Conservation (phyloP, 2,888 invertebrate genomes). For the Hoplodrina ambigua region DNA sequence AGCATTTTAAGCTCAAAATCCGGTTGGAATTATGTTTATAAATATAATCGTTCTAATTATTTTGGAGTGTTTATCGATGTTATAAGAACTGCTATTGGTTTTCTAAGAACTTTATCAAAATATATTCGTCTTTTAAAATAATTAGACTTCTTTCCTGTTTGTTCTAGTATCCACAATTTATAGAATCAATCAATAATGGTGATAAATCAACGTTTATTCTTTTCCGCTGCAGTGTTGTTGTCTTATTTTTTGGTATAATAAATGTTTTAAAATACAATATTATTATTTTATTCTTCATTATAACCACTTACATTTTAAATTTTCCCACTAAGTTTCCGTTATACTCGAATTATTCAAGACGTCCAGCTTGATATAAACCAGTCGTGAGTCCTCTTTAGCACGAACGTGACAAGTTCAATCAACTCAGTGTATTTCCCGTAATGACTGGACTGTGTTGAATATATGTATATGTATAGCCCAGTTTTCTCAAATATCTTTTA, state of each 20-base stretch:
- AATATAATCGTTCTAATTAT: slow-evolving; percentile 38
- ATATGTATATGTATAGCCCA: not conserved
- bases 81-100: slow-evolving; percentile 33
- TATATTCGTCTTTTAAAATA: not conserved
- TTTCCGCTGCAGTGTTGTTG: not conserved
- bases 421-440: slow-evolving; percentile 14
- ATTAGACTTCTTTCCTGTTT: slow-evolving; percentile 29
- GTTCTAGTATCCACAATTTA: not conserved
- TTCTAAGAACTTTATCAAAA: slow-evolving; percentile 24
- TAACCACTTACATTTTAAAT: not conserved
- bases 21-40: slow-evolving; percentile 22
- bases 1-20: slow-evolving; percentile 26
- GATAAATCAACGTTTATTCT: not conserved
- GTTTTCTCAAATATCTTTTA: not conserved
- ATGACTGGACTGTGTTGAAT: slow-evolving; percentile 2
- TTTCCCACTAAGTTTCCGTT: not conserved
- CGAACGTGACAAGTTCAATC: slow-evolving; percentile 31
- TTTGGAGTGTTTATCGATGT: slow-evolving; percentile 19
- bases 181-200: slow-evolving; percentile 1
- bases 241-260: not conserved
- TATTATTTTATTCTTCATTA: not conserved
- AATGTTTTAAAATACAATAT: too few species aligned
- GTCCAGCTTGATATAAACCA: slow-evolving; percentile 5
- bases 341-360: not conserved
- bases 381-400: slow-evolving; percentile 14